These are phyloP conservation scores for Crotalus tigris DNA, from an alignment of 2,113 vertebrate species.

Conservation along the genomic window DNA sequence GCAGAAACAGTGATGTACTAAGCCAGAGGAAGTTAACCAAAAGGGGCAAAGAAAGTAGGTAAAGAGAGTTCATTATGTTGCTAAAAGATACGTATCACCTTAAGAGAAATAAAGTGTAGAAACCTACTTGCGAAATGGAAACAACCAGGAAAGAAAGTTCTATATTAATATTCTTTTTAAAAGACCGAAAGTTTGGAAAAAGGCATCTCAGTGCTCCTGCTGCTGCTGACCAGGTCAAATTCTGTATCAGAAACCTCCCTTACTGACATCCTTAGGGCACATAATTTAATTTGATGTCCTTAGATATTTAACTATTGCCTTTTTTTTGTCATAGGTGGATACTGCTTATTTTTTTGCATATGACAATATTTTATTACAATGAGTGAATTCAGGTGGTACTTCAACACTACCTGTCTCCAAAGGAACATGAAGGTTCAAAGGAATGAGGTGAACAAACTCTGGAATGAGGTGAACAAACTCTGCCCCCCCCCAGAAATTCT, in stretches of 20 bases:
- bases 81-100: not conserved
- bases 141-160: not conserved
- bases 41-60: not conserved
- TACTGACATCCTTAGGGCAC: not conserved
- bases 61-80: not conserved
- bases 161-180: not conserved
- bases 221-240: not conserved
- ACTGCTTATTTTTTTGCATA: slow-evolving; percentile 15
- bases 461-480: not conserved
- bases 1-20: not conserved
- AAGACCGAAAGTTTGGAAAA: not conserved
- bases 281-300: not conserved
- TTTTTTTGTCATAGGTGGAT: not conserved
- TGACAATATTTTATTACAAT: not conserved
- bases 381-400: not conserved
- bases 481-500: not conserved
- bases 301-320: not conserved
- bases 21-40: not conserved
- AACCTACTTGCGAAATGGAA: not conserved
- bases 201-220: not conserved
- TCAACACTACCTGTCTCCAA: slow-evolving; percentile 24
- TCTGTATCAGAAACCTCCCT: not conserved
- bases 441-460: not conserved
- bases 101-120: not conserved
- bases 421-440: not conserved